Conservation (phyloP, 1,140 invertebrate genomes). For the Cataglyphis hispanica region DNA sequence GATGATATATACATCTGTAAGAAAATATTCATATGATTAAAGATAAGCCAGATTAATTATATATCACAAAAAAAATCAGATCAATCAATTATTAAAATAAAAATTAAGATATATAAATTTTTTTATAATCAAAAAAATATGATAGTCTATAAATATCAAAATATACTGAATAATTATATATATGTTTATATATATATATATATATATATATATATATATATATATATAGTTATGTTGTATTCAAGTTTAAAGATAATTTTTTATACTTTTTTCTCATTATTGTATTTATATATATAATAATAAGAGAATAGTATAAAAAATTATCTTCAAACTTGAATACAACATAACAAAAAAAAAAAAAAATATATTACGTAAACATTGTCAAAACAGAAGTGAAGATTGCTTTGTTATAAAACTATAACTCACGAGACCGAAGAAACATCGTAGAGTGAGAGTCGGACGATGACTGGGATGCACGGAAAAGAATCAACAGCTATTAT, state of each 20-base stretch:
- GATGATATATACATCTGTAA: slow-evolving; percentile 67
- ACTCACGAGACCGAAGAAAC: slow-evolving; percentile 20
- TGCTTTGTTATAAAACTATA: slow-evolving; percentile 22
- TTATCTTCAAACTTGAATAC: neutral
- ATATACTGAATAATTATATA: neutral
- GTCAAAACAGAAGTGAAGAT: neutral
- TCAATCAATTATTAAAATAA: neutral
- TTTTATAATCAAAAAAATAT: neutral
- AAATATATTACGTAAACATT: slow-evolving; percentile 16
- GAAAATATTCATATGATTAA: slow-evolving; percentile 32
- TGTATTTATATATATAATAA: neutral
- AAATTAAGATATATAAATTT: neutral
- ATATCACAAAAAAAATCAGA: neutral
- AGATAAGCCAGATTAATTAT: neutral
- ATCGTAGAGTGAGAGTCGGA: slow-evolving; percentile 45
- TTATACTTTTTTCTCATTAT: no score
- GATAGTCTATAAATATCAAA: neutral
- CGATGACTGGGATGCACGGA: slow-evolving; percentile 35
- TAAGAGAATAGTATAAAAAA: neutral
- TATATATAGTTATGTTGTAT: no score
- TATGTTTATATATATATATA: neutral
- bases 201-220: no score
- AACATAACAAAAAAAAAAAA: neutral
- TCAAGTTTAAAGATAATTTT: no score
- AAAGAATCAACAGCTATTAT: slow-evolving; percentile 41